phyloP scores from a whole-genome alignment of 2,888 invertebrate genomes.

The Microplitis manilae region DNA sequence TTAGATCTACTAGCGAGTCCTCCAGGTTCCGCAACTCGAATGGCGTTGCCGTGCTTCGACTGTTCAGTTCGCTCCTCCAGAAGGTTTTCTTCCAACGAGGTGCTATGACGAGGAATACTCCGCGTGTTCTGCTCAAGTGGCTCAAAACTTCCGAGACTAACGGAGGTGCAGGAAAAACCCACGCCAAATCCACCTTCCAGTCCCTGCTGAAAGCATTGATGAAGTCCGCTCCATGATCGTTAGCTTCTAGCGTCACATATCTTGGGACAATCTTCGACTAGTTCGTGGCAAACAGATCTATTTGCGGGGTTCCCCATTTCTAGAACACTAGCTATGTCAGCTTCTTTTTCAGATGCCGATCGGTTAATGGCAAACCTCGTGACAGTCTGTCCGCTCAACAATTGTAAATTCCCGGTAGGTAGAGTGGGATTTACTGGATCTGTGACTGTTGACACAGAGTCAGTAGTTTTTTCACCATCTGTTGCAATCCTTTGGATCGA shows the following conservation, averaged over 20 bases:
- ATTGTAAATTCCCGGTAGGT: constrained; percentile 27
- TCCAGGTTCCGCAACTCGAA: constrained; percentile 51
- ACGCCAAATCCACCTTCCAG: constrained; percentile 52
- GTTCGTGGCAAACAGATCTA: constrained; percentile 35
- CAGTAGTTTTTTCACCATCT: constrained; percentile 7
- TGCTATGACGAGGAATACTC: constrained; percentile 54
- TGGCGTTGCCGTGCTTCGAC: constrained; percentile 69
- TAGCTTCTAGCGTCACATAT: constrained; percentile 30
- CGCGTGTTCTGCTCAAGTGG: constrained; percentile 50
- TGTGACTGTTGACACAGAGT: neutral
- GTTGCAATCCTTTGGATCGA: neutral
- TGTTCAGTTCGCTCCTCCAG: constrained; percentile 50
- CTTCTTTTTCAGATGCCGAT: constrained; percentile 19
- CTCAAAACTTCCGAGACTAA: constrained; percentile 51
- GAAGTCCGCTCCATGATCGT: constrained; percentile 39
- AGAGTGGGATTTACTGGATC: neutral
- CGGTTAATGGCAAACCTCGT: neutral
- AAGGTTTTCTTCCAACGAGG: constrained; percentile 55
- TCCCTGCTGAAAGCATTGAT: constrained; percentile 54
- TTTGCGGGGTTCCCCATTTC: constrained; percentile 19
- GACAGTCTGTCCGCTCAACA: neutral
- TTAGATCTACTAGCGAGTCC: neutral
- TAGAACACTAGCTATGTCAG: constrained; percentile 2
- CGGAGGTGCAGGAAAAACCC: constrained; percentile 60
- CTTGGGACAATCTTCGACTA: constrained; percentile 4